Percentiles rank a stretch among this genome's conserved stretches.
Conservation (phyloP, 1,140 invertebrate genomes). For the Amyelois transitella region DNA sequence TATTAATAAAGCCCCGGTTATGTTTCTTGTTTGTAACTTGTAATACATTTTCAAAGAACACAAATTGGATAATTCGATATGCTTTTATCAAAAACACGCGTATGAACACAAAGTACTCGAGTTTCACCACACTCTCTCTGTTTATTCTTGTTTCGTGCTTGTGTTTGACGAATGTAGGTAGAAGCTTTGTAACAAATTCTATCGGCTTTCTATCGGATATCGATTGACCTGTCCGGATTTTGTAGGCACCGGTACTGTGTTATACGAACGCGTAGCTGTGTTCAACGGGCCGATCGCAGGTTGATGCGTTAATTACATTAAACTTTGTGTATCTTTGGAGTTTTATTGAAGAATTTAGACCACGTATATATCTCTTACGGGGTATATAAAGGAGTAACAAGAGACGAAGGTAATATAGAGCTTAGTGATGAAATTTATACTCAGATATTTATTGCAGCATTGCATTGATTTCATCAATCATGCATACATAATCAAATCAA, state of each 20-base stretch:
- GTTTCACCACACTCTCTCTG: neutral
- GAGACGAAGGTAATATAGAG: too few species aligned
- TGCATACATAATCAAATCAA: too few species aligned
- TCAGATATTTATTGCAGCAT: too few species aligned
- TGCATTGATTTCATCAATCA: too few species aligned
- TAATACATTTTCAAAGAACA: neutral
- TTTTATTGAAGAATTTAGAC: too few species aligned
- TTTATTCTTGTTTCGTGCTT: neutral
- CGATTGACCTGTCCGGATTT: neutral
- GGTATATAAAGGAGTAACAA: too few species aligned
- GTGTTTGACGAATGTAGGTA: neutral
- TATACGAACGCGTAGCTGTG: neutral
- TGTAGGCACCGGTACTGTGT: neutral
- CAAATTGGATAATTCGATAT: conserved; percentile 6
- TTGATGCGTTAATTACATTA: too few species aligned
- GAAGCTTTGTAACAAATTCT: neutral
- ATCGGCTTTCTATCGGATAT: neutral
- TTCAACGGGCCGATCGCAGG: too few species aligned
- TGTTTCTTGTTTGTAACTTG: neutral
- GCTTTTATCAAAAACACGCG: conserved; percentile 1
- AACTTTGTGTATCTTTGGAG: too few species aligned
- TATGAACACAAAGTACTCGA: neutral
- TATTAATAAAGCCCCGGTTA: neutral
- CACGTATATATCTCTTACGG: too few species aligned
- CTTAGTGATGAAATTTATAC: too few species aligned